Evolutionary conservation across 1,140 invertebrate species (phyloP), one percentile per base, ranked within the genome.

Genomic region (Drosophila albomicans): DNA sequence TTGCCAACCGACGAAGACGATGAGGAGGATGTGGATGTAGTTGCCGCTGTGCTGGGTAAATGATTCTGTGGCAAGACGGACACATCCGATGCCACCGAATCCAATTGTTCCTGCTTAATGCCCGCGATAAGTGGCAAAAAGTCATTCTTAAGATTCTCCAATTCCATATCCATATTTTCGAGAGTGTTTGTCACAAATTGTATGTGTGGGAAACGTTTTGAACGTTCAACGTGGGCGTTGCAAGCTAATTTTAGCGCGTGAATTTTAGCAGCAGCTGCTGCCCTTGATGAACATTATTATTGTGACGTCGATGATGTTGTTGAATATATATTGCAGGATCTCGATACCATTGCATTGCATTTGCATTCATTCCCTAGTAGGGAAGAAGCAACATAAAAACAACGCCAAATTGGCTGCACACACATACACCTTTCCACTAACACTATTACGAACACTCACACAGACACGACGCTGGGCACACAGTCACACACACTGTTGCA

Each of bases 81-180:
- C 5, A 73, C 84, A 56, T 92, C 91, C 5, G 82, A 51, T 46
- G 87, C 75, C 16, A 77, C 82, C 1, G 79, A 80, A 62, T 92
- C 91, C 65, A 92, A 54, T 62, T 88, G 91, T 70, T 92, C 91
- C 75, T 92, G 91, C 46, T 92, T 92, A 52, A 92, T 92, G 30
- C 87, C 77, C 28, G 85, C 73, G 38, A 92, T 79, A 3, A 92
- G 63, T 1, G 91, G 91, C 72, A 92, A 61, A 46, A 92, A 92
- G 52, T 92, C 91, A 76, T 81, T 92, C 68, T 92, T 92, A 0
- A 92, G 69, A 56, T 91, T 91, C 54, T 92, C 88, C 65, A 92
- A 66, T 45, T 92, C 91, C 64, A 92, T 68, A 75, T 92, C 91
- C 91, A 92, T 92, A 64, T 49, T 79, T 10, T 38, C 35, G 35